phyloP scores from a whole-genome alignment of 2,888 invertebrate genomes.

The Drosophila buzzatii region DNA sequence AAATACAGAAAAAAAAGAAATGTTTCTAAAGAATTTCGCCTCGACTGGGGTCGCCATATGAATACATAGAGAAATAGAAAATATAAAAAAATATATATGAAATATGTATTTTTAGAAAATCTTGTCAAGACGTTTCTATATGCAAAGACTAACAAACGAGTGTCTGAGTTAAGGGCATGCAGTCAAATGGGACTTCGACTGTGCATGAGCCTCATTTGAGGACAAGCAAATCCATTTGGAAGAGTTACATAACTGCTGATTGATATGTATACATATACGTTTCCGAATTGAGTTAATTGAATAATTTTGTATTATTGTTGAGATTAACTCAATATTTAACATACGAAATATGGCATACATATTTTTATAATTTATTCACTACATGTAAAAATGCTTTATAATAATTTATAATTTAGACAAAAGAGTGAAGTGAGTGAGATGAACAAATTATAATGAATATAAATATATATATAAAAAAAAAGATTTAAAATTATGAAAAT shows the following conservation, averaged over 20 bases:
- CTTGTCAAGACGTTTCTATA: slow-evolving; percentile 62
- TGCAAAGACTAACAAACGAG: slow-evolving; percentile 51
- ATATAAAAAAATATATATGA: slow-evolving; percentile 29
- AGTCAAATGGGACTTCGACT: not conserved
- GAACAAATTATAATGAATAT: not conserved
- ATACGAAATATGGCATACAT: not conserved
- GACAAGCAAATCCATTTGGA: slow-evolving; percentile 43
- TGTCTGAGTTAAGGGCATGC: slow-evolving; percentile 56
- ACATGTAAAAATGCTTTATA: not conserved
- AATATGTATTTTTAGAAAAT: slow-evolving; percentile 72
- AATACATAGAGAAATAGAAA: slow-evolving; percentile 22
- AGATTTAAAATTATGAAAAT: not conserved
- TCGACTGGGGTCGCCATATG: slow-evolving; percentile 75
- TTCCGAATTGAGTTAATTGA: not conserved
- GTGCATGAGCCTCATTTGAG: slow-evolving; percentile 41
- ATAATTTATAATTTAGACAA: not conserved
- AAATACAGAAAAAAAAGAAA: slow-evolving; percentile 49
- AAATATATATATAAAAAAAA: not conserved
- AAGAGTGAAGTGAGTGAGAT: not conserved
- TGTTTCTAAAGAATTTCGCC: slow-evolving; percentile 74
- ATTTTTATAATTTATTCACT: not conserved
- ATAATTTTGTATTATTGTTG: not conserved
- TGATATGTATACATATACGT: not conserved
- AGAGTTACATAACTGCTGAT: not conserved
- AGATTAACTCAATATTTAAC: not conserved